Evolutionary conservation across 2,888 invertebrate genomes (phyloP), one percentile per base, ranked within the genome.

Genomic region (Synergus umbraculus): DNA sequence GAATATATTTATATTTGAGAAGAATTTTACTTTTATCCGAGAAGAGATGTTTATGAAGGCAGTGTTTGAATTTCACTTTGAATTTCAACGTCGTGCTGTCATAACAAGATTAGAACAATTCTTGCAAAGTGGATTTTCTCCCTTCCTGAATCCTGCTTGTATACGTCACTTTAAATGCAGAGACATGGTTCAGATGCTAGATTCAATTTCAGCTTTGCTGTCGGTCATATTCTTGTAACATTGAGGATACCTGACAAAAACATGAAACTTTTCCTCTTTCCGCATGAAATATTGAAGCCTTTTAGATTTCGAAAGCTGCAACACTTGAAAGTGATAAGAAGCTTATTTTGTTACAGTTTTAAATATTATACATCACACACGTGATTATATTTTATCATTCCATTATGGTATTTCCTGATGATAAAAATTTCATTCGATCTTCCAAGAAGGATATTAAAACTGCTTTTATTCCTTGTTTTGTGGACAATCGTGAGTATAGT

Each of bases 191-290:
- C 73, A 49, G 73, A 73, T 73, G 54, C 41, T 73, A 73, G 73
- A 73, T 73, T 54, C 73, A 73, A 73, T 73, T 73, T 73, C 73
- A 73, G 37, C 37, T 73, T 73, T 41, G 37, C 73, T 73, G 54
- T 73, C 73, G 54, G 73, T 73, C 73, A 73, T 73, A 73, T 41
- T 73, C 73, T 58, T 73, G 54, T 73, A 73, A 73, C 49, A 54
- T 58, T 37, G 8, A 41, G 41, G 37, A 41, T 37, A 18, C 49
- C 69, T 69, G 49, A 69, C 69, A 49, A 69, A n/a, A 69, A n/a
- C 37, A 29, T 49, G 69, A 10, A 69, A 69, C 69, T 49, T 69
- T 46, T 49, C 44, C 49, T 49, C 49, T 66, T 67, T 41, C 43
- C 18, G 3, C 12, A 18, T 44, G 49, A 69, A 69, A 69, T 69